Percentiles rank a stretch among this genome's conserved stretches.
Evolutionary conservation across 2,113 vertebrate genomes (phyloP).

Genomic region (Podarcis cretensis): DNA sequence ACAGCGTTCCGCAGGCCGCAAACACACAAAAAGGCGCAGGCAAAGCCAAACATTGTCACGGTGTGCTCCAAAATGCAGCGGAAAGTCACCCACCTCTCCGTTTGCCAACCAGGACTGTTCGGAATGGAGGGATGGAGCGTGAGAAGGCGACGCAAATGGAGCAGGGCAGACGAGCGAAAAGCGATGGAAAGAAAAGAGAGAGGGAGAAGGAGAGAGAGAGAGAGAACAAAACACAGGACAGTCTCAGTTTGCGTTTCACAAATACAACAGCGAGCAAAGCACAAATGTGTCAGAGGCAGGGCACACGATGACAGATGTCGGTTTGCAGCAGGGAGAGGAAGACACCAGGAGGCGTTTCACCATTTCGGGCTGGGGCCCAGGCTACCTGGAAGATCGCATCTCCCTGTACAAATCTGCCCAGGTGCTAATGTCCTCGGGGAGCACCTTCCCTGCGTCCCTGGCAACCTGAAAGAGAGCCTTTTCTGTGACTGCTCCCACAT

Average conservation of each 20-base stretch:
- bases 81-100: constrained; percentile 74
- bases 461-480: too few relatives aligned
- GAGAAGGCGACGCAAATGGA: constrained; percentile 49
- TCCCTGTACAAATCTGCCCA: too few relatives aligned
- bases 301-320: not conserved
- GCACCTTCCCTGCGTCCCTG: too few relatives aligned
- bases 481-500: too few relatives aligned
- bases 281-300: not conserved
- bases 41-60: not conserved
- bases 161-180: constrained; percentile 43
- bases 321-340: not conserved
- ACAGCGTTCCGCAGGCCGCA: too few relatives aligned
- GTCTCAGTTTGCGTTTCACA: constrained; percentile 8
- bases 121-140: constrained; percentile 50
- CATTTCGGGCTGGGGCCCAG: not conserved
- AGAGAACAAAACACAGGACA: constrained; percentile 44
- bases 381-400: too few relatives aligned
- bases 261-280: not conserved
- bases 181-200: constrained; percentile 37
- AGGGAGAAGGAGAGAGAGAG: not conserved
- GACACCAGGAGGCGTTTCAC: not conserved
- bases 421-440: too few relatives aligned
- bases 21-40: not conserved
- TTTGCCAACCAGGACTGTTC: constrained; percentile 66
- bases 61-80: not conserved